Evolutionary conservation across 1,140 invertebrate genomes (phyloP), one percentile per base, ranked within the genome.

Genomic region (Apis dorsata): DNA sequence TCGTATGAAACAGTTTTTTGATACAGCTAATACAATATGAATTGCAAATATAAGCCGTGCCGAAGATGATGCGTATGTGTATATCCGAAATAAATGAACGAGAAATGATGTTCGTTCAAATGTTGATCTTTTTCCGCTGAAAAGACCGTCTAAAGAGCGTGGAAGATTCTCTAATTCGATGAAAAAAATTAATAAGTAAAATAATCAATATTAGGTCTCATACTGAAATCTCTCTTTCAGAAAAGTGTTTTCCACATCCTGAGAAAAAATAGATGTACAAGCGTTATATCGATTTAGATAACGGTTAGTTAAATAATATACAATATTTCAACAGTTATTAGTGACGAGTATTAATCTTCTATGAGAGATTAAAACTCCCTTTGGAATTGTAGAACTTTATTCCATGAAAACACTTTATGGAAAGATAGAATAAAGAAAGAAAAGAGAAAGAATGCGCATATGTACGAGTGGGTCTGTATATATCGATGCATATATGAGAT

Each of bases 1-100:
- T 83, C 81, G 49, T 83, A 70, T 83, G 65, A 83, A 78, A 81
- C 63, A 77, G 77, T 79, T 75, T 83, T 83, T 83, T 83, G 81
- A 83, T 83, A 70, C 81, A 78, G 74, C 74, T 60, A 66, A 83
- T 69, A 53, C 81, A 62, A 78, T 63, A 75, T 63, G 66, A 69
- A 70, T 55, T 59, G 63, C 72, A 68, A 66, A 65, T 75, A 53
- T 73, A 72, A 73, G 59, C 78, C 78, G 78, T 49, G 53, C 51
- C 53, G 72, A 66, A 24, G 57, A 55, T 72, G 21, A 53, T 34
- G 59, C 69, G 59, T 80, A 73, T 62, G 69, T 60, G 44, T 60
- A 51, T 80, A 34, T 24, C 51, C 55, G 17, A 44, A 71, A n/a
- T 49, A 28, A 17, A 51, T 2, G 69, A 80, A 44, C 24, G 66